These are phyloP conservation scores for Zeuzera pyrina DNA, from an alignment of 2,888 invertebrate species.

Conservation along the genomic window DNA sequence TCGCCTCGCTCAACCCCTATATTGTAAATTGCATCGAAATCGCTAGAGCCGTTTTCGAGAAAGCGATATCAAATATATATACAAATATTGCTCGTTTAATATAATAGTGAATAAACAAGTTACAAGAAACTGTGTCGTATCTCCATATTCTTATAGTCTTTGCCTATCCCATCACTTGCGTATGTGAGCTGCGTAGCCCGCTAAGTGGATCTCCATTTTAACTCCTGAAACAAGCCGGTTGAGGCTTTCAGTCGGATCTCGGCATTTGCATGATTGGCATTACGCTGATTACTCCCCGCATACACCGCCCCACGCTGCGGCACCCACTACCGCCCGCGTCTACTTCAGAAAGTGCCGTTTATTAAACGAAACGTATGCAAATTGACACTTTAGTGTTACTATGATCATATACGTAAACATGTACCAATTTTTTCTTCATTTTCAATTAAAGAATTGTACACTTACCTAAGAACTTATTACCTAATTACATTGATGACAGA, in stretches of 20 bases:
- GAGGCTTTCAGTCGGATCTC: slow-evolving; percentile 71
- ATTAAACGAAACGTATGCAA: slow-evolving; percentile 49
- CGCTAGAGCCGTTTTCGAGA: too few relatives aligned
- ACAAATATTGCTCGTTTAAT: too few relatives aligned
- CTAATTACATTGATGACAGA: too few relatives aligned
- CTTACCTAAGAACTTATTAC: too few relatives aligned
- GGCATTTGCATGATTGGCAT: slow-evolving; percentile 72
- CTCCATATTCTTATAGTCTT: slow-evolving; percentile 6
- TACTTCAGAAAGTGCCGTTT: slow-evolving; percentile 40
- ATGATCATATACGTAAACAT: too few relatives aligned
- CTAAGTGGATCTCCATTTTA: slow-evolving; percentile 74
- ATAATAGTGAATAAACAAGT: too few relatives aligned
- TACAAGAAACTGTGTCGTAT: too few relatives aligned
- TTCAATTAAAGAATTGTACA: too few relatives aligned
- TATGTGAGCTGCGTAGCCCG: slow-evolving; percentile 67
- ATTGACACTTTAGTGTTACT: slow-evolving; percentile 50
- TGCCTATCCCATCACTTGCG: slow-evolving; percentile 50
- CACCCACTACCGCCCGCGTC: slow-evolving; percentile 10
- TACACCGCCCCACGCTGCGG: slow-evolving; percentile 18
- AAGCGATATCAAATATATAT: too few relatives aligned
- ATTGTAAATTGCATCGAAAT: too few relatives aligned
- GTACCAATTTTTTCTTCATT: too few relatives aligned
- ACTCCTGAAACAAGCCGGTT: slow-evolving; percentile 72
- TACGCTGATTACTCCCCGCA: slow-evolving; percentile 61
- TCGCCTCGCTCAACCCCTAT: too few relatives aligned